These are phyloP conservation scores for Triplophysa dalaica DNA, from an alignment of 2,113 vertebrate genomes.

Conservation along the genomic window DNA sequence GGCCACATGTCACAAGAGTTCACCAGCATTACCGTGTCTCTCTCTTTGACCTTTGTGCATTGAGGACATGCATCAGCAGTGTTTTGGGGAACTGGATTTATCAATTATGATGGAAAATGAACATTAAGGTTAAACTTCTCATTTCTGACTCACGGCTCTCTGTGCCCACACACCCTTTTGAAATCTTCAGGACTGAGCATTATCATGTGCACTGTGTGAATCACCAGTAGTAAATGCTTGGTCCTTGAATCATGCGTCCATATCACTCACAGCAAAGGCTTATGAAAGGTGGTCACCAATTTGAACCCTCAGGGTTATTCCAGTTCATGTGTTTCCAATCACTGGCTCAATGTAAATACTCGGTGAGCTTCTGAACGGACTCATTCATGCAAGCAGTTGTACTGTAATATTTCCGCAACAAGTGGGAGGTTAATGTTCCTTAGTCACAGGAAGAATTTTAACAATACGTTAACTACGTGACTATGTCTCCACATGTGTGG, in stretches of 20 bases:
- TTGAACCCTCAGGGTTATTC: slow-evolving; percentile 6
- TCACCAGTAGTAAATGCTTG: not conserved
- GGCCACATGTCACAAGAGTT: not conserved
- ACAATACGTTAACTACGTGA: too few relatives aligned
- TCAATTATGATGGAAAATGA: not conserved
- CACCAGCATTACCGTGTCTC: not conserved
- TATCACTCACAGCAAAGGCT: slow-evolving; percentile 4
- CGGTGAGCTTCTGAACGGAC: not conserved
- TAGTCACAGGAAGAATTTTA: slow-evolving; percentile 4
- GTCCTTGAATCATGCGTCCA: slow-evolving; percentile 19
- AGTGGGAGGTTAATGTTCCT: slow-evolving; percentile 21
- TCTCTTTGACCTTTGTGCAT: not conserved
- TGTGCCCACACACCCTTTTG: slow-evolving; percentile 7
- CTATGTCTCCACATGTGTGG: not conserved
- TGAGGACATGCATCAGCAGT: not conserved
- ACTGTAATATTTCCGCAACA: slow-evolving; percentile 3
- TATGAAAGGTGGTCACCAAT: not conserved
- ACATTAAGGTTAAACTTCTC: not conserved
- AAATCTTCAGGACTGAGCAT: not conserved
- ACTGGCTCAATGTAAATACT: not conserved
- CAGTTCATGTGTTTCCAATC: not conserved
- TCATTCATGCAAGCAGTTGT: not conserved
- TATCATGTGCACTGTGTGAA: slow-evolving; percentile 16
- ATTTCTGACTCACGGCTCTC: slow-evolving; percentile 16
- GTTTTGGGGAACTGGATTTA: slow-evolving; percentile 20